Evolutionary conservation across 92 coral and sea anemone species (phyloP), one percentile per base, ranked within the genome.

Genomic region (Diadumene lineata): DNA sequence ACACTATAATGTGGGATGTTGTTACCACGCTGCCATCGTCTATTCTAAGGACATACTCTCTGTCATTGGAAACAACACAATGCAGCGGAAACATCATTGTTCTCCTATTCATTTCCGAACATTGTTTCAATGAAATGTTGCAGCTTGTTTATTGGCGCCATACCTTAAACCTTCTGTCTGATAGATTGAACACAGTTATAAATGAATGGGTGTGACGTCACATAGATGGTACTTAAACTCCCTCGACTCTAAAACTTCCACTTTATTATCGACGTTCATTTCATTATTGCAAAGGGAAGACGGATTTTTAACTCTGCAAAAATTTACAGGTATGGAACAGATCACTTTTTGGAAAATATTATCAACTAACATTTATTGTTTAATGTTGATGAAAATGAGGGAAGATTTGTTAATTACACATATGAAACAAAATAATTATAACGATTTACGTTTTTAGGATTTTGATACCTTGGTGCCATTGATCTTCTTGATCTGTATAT

Each of bases 1-100:
- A 53, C 60, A 53, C 4, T 53, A 53, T 23, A 3, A 58, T 58
- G 64, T 58, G 64, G 64, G 64, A 58, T 58, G 64, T 16, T 58
- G 7, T 15, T 7, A 58, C 64, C 64, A 58, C 64, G 64, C 64
- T 58, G 2, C 22, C 64, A n/a, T 58, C 8, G 8, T 22, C 64
- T 38, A 58, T 58, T 58, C 26, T 58, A 7, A 7, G 26, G 21
- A 24, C 26, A 6, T 22, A 18, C 31, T 58, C 64, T n/a, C 26
- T 11, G 13, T 58, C 31, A 58, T 21, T 22, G 29, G 13, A 22
- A 1, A 7, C 22, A 1, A 15, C 8, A 58, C 64, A 58, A 58
- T 58, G 26, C 29, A 58, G 31, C 64, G 64, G 64, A 58, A 58
- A 24, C 64, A 58, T 18, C 26, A 53, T 22, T 7, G 26, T 58